Evolutionary conservation across 2,797 vertebrate species (phyloP).

Genomic region (Enteromius treurensis): DNA sequence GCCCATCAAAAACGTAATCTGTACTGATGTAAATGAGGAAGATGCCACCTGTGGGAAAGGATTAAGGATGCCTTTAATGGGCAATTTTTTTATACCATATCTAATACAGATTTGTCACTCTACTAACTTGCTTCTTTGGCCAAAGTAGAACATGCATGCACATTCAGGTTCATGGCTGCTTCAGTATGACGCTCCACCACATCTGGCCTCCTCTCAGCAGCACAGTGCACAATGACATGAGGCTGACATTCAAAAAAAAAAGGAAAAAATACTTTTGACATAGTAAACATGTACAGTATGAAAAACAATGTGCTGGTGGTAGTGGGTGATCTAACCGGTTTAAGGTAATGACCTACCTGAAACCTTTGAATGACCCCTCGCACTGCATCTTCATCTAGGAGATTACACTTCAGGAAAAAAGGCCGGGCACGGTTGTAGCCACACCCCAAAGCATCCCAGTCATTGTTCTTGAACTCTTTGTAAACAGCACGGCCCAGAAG

Average conservation of each 20-base stretch:
- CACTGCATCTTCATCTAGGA: constrained; percentile 86
- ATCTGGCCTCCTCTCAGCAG: constrained; percentile 93
- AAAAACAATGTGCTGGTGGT: background rate
- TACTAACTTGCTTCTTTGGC: constrained; percentile 92
- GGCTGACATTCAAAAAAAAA: constrained; percentile 76
- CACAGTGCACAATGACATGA: constrained; percentile 92
- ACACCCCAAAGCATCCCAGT: constrained; percentile 86
- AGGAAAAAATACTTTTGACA: background rate
- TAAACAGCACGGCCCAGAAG: constrained; percentile 91
- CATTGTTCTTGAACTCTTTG: constrained; percentile 86
- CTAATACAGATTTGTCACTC: background rate
- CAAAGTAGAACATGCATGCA: constrained; percentile 86
- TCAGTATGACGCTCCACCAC: constrained; percentile 90
- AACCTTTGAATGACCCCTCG: constrained; percentile 82
- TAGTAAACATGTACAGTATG: background rate
- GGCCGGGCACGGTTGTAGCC: constrained; percentile 88
- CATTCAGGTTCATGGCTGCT: constrained; percentile 88
- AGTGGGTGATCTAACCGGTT: background rate
- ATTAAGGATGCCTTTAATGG: background rate
- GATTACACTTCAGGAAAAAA: constrained; percentile 85
- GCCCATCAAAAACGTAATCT: constrained; percentile 96
- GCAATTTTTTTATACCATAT: background rate
- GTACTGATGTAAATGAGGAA: constrained; percentile 94
- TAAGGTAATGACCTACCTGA: constrained; percentile 76
- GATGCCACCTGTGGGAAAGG: constrained; percentile 72